Base-by-base conservation (phyloP, 2,888 invertebrate genomes). In the Rhingia campestris region DNA sequence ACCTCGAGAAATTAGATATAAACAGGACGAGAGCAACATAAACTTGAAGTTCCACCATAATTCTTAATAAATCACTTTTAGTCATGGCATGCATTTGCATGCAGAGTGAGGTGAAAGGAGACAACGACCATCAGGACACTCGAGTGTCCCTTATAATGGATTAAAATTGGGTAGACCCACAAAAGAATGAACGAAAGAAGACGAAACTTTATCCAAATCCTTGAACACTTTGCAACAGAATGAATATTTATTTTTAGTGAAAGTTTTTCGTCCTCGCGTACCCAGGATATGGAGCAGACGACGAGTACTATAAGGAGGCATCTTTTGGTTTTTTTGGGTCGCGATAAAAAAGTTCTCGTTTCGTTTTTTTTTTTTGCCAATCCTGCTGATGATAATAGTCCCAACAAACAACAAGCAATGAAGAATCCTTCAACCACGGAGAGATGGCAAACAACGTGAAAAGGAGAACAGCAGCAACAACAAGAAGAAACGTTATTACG, bases 11-110 rank as follows among this genome's bases (percentile, higher is more conserved):
- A 77, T 82, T 82, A 69, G 77, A 77, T 77, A 77, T 64, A 74
- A 82, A 82, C 54, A 82, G 82, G 63, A 75, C 39, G 64, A 73
- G 58, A 45, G 30, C 81, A 64, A 73, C 69, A 77, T 59, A 82
- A 74, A 77, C 77, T 82, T 77, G 41, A 77, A 77, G 82, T 77
- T 82, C 69, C 77, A 82, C 73, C 77, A 74, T 82, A 77, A 82
- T 82, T 82, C 82, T 82, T 77, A 73, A 77, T 82, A 82, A 82
- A 82, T 82, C 82, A 82, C 73, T 77, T 74, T 74, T 73, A 67
- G 82, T 73, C 77, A 54, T 73, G 73, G 22, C 35, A 53, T 37
- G 32, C 41, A 32, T 22, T 22, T 30, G 59, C 14, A 53, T 51
- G 45, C 39, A 30, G 12, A 43, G 33, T 43, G 33, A 37, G 37